Base-by-base conservation (phyloP, 2,888 invertebrate species). In the Epinotia demarniana region DNA sequence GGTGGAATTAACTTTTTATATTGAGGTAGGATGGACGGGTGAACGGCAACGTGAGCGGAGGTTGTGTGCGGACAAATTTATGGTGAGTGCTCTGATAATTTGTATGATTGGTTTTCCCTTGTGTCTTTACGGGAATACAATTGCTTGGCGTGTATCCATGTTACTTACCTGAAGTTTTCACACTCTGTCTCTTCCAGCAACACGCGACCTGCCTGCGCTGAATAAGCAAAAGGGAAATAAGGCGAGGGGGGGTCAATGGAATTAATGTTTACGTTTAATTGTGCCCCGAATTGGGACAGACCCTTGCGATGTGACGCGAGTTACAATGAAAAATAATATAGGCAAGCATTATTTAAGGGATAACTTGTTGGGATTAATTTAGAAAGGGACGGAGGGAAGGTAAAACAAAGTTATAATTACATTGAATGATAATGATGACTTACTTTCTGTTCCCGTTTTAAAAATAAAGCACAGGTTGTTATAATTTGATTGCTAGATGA, bases 201-300 rank as follows among this genome's bases (percentile, higher is more conserved):
- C 23, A 70, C 78, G 77, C 72, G 77, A 75, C 75, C 79, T 80
- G 82, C 85, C 85, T 85, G 83, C 85, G 89, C 91, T 90, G 92
- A 92, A 91, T 92, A 92, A 93, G 93, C 92, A 90, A 92, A 90
- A 90, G 90, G 89, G 90, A 92, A 93, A 92, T 90, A 92, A 91
- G 89, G 87, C 88, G 84, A 87, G 87, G 85, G 85, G 86, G 86
- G 89, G 88, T 87, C 88, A 88, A 89, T 87, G 90, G 91, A 93
- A 93, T 93, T 92, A 93, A 92, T 93, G 92, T 92, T 92, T 89
- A 91, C 91, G 87, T 92, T 93, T 92, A 92, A 93, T 93, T 92
- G 92, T 90, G 85, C 84, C 82, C 85, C 80, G 87, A 91, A 91
- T 90, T 90, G 89, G 87, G 85, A 90, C 87, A 83, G 86, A 84